Evolutionary conservation across 2,797 vertebrate genomes (phyloP).

Genomic region (Amblyraja radiata): DNA sequence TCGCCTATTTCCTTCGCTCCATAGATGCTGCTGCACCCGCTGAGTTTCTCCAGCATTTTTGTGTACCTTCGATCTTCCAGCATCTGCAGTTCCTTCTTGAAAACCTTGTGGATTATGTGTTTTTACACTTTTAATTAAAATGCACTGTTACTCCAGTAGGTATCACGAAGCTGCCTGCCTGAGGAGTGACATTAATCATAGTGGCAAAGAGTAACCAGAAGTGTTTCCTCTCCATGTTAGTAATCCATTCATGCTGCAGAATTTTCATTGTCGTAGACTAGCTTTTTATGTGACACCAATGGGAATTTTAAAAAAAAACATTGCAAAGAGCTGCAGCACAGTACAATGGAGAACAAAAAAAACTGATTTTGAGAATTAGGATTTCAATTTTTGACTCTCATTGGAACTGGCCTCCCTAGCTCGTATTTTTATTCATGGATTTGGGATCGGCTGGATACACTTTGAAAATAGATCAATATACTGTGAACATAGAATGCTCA

Average conservation of each 20-base stretch:
- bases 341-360: background rate
- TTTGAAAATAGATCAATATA: background rate
- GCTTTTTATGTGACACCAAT: background rate
- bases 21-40: no score
- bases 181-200: slow-evolving; percentile 34
- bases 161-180: slow-evolving; percentile 15
- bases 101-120: background rate
- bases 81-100: no score
- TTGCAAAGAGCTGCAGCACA: background rate
- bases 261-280: background rate
- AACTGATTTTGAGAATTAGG: background rate
- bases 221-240: background rate
- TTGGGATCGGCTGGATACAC: background rate
- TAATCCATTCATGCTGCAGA: background rate
- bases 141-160: background rate
- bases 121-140: background rate
- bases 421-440: background rate
- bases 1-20: no score
- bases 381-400: background rate
- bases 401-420: background rate
- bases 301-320: background rate
- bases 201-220: slow-evolving; percentile 5
- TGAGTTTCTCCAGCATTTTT: no score
- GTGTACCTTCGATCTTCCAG: no score
- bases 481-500: background rate